Base-by-base conservation (phyloP, 2,113 vertebrate genomes). In the Neotragus moschatus region DNA sequence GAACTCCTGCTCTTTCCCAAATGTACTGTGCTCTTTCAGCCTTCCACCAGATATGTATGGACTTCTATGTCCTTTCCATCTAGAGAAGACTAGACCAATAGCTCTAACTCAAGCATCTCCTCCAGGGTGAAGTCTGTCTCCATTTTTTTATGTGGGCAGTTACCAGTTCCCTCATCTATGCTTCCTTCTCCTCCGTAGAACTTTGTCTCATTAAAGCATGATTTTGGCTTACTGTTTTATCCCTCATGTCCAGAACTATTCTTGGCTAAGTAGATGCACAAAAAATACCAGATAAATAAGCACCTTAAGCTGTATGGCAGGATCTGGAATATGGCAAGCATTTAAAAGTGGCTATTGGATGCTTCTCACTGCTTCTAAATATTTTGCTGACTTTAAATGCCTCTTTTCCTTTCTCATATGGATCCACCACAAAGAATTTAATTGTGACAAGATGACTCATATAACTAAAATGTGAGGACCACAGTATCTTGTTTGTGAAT, bases 351-450 rank as follows among this genome's bases (percentile, higher is more conserved):
- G 16, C 30, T 73, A 61, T 17, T 49, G 23, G 26, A 25, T 93
- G 26, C 7, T 79, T 39, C 56, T 55, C 3, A n/a, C 39, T 56
- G 21, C 28, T 47, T 60, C 36, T 60, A 89, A 91, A 45, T 80
- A 51, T 79, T 92, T 95, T 85, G 16, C 26, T 85, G 73, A 93
- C 47, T 75, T 70, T 80, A 80, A 23, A 70, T 88, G 13, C 14
- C 6, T 53, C 13, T 43, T 80, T 61, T 60, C 16, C 89, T 56
- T 80, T 66, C 3, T 89, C 12, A 16, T 28, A 4, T 55, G 25
- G 26, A 70, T 84, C 13, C 19, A 77, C n/a, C 75, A 45, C 10
- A 84, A n/a, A 92, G 51, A 43, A 7, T 16, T 73, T 55, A 30
- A 8, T n/a, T 80, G 16, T 87, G 25, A 6, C 16, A 14, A 45